phyloP scores from a whole-genome alignment of 53 echinoderm and acorn worm genomes.

The Echinarachnius parma region DNA sequence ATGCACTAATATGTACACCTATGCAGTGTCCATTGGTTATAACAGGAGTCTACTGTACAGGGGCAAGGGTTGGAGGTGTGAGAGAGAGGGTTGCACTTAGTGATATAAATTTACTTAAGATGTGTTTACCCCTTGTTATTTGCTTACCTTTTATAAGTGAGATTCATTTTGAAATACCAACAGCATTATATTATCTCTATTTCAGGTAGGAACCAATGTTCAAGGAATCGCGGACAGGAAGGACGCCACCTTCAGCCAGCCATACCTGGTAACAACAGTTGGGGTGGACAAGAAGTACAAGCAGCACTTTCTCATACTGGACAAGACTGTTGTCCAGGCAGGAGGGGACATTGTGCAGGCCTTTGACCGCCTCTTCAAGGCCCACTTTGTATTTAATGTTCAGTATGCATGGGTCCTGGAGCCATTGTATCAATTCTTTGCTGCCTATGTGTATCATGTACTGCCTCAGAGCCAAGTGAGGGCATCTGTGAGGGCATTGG shows the following conservation, averaged over 20 bases:
- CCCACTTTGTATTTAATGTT: neutral
- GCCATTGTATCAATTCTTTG: neutral
- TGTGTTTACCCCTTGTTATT: no score
- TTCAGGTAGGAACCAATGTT: constrained; percentile 4
- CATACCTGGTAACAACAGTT: neutral
- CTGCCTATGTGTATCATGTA: neutral
- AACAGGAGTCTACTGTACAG: no score
- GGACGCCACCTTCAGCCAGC: neutral
- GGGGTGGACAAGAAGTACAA: neutral
- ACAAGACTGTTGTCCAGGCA: neutral
- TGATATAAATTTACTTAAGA: no score
- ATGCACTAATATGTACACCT: no score
- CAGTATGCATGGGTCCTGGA: neutral
- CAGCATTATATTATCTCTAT: neutral
- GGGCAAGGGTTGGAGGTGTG: no score
- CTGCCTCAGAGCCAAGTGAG: neutral
- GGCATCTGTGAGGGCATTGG: neutral
- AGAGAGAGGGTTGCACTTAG: no score
- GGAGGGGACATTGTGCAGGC: neutral
- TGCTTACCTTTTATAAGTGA: no score
- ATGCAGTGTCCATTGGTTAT: no score
- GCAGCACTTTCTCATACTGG: neutral
- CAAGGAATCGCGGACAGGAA: neutral
- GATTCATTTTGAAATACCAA: no score
- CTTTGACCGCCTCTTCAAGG: neutral